Evolutionary conservation across 2,888 invertebrate genomes (phyloP), one percentile per base, ranked within the genome.

Genomic region (Tipula lateralis): DNA sequence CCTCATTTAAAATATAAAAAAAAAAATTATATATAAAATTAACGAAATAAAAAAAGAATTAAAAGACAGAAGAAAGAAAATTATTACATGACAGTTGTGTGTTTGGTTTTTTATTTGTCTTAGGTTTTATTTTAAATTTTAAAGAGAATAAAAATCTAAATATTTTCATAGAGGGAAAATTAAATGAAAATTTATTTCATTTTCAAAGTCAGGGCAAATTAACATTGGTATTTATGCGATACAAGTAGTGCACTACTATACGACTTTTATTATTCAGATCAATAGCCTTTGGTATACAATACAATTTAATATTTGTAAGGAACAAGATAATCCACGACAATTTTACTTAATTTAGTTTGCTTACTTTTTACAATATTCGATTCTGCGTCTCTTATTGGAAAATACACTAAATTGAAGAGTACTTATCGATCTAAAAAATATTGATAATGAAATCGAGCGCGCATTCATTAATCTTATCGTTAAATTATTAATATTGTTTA

Each of bases 11-110:
- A 66, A 50, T 16, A 44, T 16, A 44, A n/a, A 16, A 44, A 39
- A 39, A 39, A 39, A 39, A 39, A 39, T n/a, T n/a, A 39, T 1
- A n/a, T 3, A 39, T n/a, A 39, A 50, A 16, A 19, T 44, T n/a
- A 44, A 44, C 39, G 39, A 44, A 44, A 44, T 44, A 16, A n/a
- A 16, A 50, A 50, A n/a, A n/a, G n/a, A n/a, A 50, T 19, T 16
- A 50, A 9, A 50, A 5, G 50, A 50, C 50, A 50, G 50, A 50
- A 66, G 66, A 66, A 66, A 66, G 66, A 66, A 24, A 24, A 66
- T 66, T 66, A 66, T 66, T 66, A 66, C 66, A 24, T 66, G 66
- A 66, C 66, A 66, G 66, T 66, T 66, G 50, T 39, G 44, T 44
- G 44, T 44, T 44, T n/a, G 66, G 1, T 66, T 66, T 66, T 66